Conservation (phyloP, 2,888 invertebrate genomes). For the Troides aeacus region DNA sequence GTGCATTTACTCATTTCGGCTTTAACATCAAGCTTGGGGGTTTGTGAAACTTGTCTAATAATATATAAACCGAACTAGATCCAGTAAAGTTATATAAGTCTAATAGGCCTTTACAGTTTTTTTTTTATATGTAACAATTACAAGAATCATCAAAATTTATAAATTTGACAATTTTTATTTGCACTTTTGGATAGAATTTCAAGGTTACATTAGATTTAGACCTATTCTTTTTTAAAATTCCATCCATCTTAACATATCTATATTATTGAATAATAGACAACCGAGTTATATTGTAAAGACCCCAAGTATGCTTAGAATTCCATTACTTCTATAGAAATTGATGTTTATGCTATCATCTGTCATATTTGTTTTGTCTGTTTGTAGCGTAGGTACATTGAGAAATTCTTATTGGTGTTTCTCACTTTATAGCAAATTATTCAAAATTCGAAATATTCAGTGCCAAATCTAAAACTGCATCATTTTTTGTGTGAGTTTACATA, state of each 20-base stretch:
- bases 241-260: conserved; percentile 20
- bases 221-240: conserved; percentile 19
- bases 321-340: too few species aligned
- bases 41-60: too few species aligned
- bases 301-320: conserved; percentile 1
- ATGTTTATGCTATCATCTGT: neutral
- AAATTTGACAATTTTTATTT: neutral
- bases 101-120: too few species aligned
- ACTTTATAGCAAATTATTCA: conserved; percentile 3
- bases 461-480: conserved; percentile 14
- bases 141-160: too few species aligned
- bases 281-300: conserved; percentile 2
- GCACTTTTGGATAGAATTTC: conserved; percentile 5
- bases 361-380: neutral
- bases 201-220: neutral
- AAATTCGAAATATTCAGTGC: conserved; percentile 20
- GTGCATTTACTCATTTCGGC: too few species aligned
- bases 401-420: neutral
- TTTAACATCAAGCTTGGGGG: too few species aligned
- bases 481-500: too few species aligned
- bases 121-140: too few species aligned
- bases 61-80: too few species aligned
- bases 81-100: too few species aligned
- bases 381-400: neutral
- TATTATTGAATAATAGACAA: conserved; percentile 9